Percentiles rank a stretch among this genome's conserved stretches.
Evolutionary conservation across 1,140 invertebrate genomes (phyloP).

Genomic region (Achatina immaculata): DNA sequence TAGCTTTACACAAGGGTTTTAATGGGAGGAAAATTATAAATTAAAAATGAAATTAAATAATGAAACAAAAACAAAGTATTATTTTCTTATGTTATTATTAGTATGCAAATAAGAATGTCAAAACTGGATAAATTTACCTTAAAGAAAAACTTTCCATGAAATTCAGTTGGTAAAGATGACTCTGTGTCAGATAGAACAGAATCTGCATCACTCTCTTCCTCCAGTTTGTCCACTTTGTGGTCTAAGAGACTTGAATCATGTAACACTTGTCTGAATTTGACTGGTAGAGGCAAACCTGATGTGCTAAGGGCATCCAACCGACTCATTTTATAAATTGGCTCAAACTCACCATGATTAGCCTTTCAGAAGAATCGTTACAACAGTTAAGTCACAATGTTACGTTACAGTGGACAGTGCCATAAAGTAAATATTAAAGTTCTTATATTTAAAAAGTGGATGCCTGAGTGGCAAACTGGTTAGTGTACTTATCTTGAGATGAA

Average conservation of each 20-base stretch:
- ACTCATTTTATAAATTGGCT: slow-evolving; percentile 12
- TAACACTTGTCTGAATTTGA: slow-evolving; percentile 6
- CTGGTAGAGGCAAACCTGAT: background rate
- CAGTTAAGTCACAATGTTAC: no score
- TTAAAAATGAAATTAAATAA: no score
- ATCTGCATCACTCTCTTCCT: background rate
- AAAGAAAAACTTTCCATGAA: slow-evolving; percentile 10
- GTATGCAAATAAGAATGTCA: no score
- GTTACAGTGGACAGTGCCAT: background rate
- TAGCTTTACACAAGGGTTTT: no score
- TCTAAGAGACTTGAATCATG: background rate
- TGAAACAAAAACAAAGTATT: no score
- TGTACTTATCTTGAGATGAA: no score
- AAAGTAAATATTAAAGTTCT: background rate
- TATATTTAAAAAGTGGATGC: background rate
- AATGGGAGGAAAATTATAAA: no score
- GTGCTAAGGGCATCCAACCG: background rate
- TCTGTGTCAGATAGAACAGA: background rate
- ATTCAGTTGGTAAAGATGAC: background rate
- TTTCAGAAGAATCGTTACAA: no score
- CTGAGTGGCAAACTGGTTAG: no score
- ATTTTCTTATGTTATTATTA: no score
- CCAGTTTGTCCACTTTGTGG: background rate
- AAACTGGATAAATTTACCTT: no score
- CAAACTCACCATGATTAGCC: background rate